Percentiles rank a stretch among this genome's conserved stretches.
These are phyloP conservation scores for Herpetotheres cachinnans DNA, from an alignment of 2,113 vertebrate genomes.

Conservation along the genomic window DNA sequence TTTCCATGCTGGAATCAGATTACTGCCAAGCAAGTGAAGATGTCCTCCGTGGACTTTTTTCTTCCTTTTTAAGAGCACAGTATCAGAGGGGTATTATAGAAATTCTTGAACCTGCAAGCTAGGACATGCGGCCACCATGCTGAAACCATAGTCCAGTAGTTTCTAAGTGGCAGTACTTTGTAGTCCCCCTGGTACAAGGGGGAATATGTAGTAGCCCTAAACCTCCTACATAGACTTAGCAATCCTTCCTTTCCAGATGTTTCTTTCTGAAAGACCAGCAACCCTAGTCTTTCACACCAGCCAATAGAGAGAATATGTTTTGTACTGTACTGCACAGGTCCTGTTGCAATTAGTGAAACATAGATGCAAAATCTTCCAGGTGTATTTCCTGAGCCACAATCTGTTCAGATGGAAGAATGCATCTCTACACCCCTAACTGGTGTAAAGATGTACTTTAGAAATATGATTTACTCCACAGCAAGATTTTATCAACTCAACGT, in stretches of 20 bases:
- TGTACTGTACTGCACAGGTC: neutral
- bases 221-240: neutral
- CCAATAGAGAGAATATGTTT: neutral
- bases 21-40: neutral
- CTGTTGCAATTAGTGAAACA: neutral
- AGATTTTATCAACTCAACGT: neutral
- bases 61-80: neutral
- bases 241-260: neutral
- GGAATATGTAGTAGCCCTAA: neutral
- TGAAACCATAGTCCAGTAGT: neutral
- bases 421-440: neutral
- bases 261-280: neutral
- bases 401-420: neutral
- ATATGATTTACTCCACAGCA: neutral
- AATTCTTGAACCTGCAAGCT: neutral
- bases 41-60: neutral
- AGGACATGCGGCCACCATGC: neutral
- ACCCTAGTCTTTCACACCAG: neutral
- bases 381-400: neutral
- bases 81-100: neutral
- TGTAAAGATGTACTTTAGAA: neutral
- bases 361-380: neutral
- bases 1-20: neutral
- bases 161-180: neutral
- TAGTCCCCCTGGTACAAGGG: rapidly evolving